phyloP scores from a whole-genome alignment of 2,113 vertebrate genomes.

The Verasper variegatus region DNA sequence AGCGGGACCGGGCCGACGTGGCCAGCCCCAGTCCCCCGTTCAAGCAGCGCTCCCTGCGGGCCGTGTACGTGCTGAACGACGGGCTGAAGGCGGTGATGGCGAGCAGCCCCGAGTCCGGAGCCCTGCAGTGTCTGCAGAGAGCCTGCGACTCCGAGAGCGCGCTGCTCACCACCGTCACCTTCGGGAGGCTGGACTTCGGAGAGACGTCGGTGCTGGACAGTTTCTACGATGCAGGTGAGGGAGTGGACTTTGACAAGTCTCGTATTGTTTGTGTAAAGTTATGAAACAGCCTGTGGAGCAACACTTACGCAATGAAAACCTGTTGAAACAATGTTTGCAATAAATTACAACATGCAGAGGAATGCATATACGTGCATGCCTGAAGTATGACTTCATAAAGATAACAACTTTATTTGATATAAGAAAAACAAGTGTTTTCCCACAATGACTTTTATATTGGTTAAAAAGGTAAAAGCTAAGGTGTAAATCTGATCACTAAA shows the following conservation, averaged over 20 bases:
- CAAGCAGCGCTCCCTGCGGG: constrained; percentile 84
- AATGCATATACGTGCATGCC: not conserved
- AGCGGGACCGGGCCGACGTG: constrained; percentile 65
- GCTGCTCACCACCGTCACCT: constrained; percentile 87
- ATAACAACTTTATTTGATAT: too few species aligned
- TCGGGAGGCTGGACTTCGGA: constrained; percentile 91
- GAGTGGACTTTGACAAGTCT: too few species aligned
- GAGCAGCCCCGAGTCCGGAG: constrained; percentile 89
- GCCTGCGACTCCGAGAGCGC: constrained; percentile 91
- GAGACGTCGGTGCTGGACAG: constrained; percentile 90
- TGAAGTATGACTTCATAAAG: too few species aligned
- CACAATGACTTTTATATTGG: too few species aligned
- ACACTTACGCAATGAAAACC: not conserved
- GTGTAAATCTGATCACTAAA: too few species aligned
- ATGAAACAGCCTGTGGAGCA: not conserved
- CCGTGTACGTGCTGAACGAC: constrained; percentile 88
- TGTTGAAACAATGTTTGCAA: not conserved
- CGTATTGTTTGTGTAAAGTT: not conserved
- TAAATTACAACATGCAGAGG: too few species aligned
- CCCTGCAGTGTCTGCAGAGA: constrained; percentile 86
- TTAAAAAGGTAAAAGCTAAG: too few species aligned
- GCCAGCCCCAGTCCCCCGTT: constrained; percentile 68
- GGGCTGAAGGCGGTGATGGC: constrained; percentile 81
- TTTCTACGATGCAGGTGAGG: constrained; percentile 92
- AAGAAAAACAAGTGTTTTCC: too few species aligned